A percentile compares a stretch with the other conserved stretches of the same genome.
These are phyloP conservation scores for Myiagra hebetior DNA, from an alignment of 2,113 vertebrate genomes.

Conservation along the genomic window DNA sequence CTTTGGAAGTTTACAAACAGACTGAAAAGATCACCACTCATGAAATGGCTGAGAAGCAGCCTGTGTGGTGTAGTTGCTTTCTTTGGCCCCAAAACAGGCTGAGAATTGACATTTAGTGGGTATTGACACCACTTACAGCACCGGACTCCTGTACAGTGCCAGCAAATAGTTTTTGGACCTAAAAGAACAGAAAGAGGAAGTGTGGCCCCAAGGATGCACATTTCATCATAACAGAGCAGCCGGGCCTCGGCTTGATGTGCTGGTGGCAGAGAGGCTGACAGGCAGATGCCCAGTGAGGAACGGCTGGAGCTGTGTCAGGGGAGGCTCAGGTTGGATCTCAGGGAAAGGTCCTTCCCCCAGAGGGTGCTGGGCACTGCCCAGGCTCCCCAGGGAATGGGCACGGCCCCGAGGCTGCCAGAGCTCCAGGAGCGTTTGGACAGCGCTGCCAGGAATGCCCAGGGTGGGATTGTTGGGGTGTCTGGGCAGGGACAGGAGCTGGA, in stretches of 20 bases:
- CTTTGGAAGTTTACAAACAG: background rate
- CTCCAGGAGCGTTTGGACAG: background rate
- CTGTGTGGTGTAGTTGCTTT: background rate
- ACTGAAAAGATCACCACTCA: background rate
- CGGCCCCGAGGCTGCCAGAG: background rate
- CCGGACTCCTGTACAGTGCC: background rate
- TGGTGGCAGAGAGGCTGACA: background rate
- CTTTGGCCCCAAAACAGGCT: background rate
- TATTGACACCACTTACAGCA: background rate
- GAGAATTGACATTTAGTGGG: background rate
- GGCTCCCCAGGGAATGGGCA: background rate
- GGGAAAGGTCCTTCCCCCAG: background rate
- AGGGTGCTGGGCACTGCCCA: background rate
- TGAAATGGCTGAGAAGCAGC: background rate
- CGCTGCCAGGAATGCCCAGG: fast-evolving
- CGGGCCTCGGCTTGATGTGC: background rate
- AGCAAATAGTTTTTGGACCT: background rate
- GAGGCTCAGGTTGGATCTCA: fast-evolving
- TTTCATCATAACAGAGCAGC: background rate
- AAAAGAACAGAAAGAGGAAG: background rate
- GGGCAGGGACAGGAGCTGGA: background rate
- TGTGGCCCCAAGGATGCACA: fast-evolving
- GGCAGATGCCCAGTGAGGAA: background rate
- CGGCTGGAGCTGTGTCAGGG: background rate
- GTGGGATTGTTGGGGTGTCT: background rate